phyloP scores from a whole-genome alignment of 2,888 invertebrate genomes.

The Tipula confusa region DNA sequence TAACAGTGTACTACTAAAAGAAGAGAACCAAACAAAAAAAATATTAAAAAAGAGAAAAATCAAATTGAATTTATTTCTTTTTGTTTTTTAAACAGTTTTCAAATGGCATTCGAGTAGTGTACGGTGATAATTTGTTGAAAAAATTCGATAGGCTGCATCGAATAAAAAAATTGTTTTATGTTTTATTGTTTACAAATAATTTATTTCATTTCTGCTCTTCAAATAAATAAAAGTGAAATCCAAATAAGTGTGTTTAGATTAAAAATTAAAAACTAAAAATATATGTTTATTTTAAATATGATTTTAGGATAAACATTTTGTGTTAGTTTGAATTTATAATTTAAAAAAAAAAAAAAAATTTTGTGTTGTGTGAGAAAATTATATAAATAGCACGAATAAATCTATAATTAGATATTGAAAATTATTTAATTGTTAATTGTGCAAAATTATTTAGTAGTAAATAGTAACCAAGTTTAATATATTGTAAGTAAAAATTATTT shows the following conservation, averaged over 20 bases:
- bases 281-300: neutral
- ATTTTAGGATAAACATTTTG: neutral
- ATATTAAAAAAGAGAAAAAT: neutral
- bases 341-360: neutral
- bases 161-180: neutral
- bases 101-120: neutral
- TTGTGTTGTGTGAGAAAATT: slow-evolving; percentile 5
- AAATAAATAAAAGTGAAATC: neutral
- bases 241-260: neutral
- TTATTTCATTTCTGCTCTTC: neutral
- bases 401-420: neutral
- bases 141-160: neutral
- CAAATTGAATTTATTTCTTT: neutral
- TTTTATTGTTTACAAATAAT: neutral
- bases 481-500: neutral
- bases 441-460: neutral
- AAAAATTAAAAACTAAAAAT: neutral
- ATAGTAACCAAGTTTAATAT: too few relatives aligned
- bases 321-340: neutral
- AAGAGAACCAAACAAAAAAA: too few relatives aligned
- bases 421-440: neutral
- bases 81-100: neutral
- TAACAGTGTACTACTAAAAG: neutral
- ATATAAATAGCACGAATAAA: neutral
- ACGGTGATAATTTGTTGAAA: neutral